Percentiles rank a stretch among this genome's conserved stretches.
phyloP scores from a whole-genome alignment of 2,888 invertebrate species.

The Stenoptilia bipunctidactyla region DNA sequence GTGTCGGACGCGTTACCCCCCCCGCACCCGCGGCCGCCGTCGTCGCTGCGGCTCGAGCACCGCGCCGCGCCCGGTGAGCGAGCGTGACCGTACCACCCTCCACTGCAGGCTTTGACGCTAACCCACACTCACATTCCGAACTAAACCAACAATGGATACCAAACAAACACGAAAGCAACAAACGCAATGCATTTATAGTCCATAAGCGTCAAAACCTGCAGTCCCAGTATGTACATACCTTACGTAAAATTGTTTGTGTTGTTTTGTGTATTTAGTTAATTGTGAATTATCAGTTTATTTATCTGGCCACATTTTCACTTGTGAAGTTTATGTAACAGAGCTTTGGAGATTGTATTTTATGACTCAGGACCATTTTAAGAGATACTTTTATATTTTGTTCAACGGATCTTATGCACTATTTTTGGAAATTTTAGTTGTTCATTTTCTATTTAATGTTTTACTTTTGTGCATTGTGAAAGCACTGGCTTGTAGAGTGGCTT shows the following conservation, averaged over 20 bases:
- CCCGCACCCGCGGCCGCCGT: constrained; percentile 60
- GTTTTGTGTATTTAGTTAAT: constrained; percentile 49
- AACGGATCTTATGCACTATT: constrained; percentile 39
- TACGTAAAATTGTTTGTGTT: constrained; percentile 34
- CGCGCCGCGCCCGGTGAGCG: constrained; percentile 70
- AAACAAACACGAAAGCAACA: constrained; percentile 2
- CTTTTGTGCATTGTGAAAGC: constrained; percentile 40
- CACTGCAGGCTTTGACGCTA: constrained; percentile 14
- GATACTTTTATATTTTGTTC: constrained; percentile 29
- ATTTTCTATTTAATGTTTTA: constrained; percentile 36
- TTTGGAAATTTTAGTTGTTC: constrained; percentile 21
- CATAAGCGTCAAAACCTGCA: constrained; percentile 37
- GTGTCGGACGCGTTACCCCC: constrained; percentile 61
- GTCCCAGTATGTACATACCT: constrained; percentile 23
- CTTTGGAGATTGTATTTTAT: constrained; percentile 59
- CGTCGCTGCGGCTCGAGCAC: constrained; percentile 66
- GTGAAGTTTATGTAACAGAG: constrained; percentile 48
- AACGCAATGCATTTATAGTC: constrained; percentile 3
- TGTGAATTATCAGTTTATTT: constrained; percentile 30
- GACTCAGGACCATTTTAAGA: constrained; percentile 64
- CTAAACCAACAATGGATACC: constrained; percentile 9
- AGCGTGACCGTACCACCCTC: constrained; percentile 43
- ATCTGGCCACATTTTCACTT: constrained; percentile 28
- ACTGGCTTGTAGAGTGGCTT: constrained; percentile 58
- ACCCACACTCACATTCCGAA: constrained; percentile 45